These are phyloP conservation scores for Lissocephala sabroskyi DNA, from an alignment of 2,888 invertebrate species.

Conservation along the genomic window DNA sequence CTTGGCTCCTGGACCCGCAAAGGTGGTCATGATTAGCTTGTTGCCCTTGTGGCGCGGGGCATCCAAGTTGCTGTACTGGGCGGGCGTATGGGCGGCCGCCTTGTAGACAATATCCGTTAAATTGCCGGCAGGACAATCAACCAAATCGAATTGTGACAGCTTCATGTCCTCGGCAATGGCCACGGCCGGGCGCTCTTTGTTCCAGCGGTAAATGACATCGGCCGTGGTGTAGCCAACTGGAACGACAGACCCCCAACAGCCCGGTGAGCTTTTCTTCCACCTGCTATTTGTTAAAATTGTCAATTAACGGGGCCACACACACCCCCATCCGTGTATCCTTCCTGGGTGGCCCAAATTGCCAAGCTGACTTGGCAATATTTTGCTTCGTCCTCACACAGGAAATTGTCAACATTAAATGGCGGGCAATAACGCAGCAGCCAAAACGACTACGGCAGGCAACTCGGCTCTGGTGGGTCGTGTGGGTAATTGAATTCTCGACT, in stretches of 20 bases:
- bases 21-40: slow-evolving; percentile 48
- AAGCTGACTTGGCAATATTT: slow-evolving; percentile 49
- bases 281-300: too few relatives aligned
- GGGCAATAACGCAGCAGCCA: slow-evolving; percentile 34
- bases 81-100: slow-evolving; percentile 58
- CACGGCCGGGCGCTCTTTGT: slow-evolving; percentile 78
- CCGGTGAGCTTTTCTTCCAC: background rate
- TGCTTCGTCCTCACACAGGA: slow-evolving; percentile 40
- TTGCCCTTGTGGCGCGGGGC: slow-evolving; percentile 16
- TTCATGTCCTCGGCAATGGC: slow-evolving; percentile 87
- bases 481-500: slow-evolving; percentile 60
- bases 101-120: slow-evolving; percentile 75
- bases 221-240: slow-evolving; percentile 82
- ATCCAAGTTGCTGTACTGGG: slow-evolving; percentile 42
- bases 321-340: slow-evolving; percentile 36
- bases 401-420: slow-evolving; percentile 63
- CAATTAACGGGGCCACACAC: slow-evolving; percentile 51
- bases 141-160: slow-evolving; percentile 87
- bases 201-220: slow-evolving; percentile 84
- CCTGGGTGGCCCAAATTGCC: background rate
- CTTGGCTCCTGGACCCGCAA: slow-evolving; percentile 61
- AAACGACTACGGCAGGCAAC: too few relatives aligned
- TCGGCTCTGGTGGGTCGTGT: slow-evolving; percentile 13
- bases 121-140: slow-evolving; percentile 82
- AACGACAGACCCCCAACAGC: slow-evolving; percentile 21